Evolutionary conservation across 2,113 vertebrate species (phyloP), one percentile per base, ranked within the genome.

Genomic region (Paedocypris sp.): DNA sequence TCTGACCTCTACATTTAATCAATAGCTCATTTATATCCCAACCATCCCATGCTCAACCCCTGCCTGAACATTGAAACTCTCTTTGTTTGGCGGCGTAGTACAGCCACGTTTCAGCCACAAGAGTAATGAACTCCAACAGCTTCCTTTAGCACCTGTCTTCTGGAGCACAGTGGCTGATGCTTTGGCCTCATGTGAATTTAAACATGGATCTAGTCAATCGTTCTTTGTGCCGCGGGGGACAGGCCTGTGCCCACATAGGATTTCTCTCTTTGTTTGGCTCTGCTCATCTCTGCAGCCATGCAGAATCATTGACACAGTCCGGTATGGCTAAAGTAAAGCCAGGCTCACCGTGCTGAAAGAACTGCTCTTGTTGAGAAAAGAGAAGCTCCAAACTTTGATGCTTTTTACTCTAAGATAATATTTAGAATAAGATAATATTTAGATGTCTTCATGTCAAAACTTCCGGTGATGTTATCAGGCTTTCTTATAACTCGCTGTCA

Each of bases 1-100:
- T 45, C 35, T 64, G n/a, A 12, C 54, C 47, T 60, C 39, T 20
- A 62, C 16, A 28, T 31, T 16, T 52, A 53, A 70, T 66, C 52
- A 58, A 59, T 62, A 70, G 16, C 32, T 33, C 25, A 45, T 58
- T 47, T 54, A 54, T 16, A 16, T 35, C 4, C 5, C 18, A 26
- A 15, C 8, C 23, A 25, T n/a, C 23, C 16, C 43, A 32, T 41
- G 25, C 20, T 31, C 12, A 23, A 6, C 10, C 25, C 28, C 31
- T n/a, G 13, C 4, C 7, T 56, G 7, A 47, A 47, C 25, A 18
- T 47, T 39, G 51, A 18, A 15, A 7, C 12, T 26, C 9, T 46
- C 28, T 46, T 59, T 33, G 7, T 31, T 3, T 20, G 19, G 13
- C 7, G 2, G 26, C 32, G 39, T 38, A 64, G 38, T 22, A 49